Conservation (phyloP, 2,113 vertebrate species). For the Penelope pileata region DNA sequence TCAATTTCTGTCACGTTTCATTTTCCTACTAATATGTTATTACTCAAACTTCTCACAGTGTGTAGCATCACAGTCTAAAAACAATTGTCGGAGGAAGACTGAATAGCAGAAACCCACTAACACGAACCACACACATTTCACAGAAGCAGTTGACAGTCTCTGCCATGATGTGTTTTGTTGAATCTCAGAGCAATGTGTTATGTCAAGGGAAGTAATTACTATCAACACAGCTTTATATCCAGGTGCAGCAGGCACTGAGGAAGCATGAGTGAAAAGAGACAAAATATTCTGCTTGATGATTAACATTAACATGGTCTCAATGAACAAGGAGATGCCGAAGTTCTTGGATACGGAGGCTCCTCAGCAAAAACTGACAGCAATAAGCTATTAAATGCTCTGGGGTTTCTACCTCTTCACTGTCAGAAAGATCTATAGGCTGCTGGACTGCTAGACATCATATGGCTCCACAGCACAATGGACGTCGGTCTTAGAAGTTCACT, state of each 20-base stretch:
- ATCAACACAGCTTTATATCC: not conserved
- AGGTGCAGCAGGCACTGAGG: not conserved
- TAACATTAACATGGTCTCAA: not conserved
- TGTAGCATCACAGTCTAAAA: not conserved
- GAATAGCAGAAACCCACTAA: not conserved
- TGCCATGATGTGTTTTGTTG: not conserved
- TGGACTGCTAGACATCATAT: not conserved
- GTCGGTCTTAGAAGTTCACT: not conserved
- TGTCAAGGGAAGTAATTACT: not conserved
- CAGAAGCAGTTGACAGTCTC: not conserved
- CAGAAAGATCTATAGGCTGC: not conserved
- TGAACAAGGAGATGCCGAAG: not conserved
- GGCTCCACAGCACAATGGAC: not conserved
- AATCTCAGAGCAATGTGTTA: not conserved
- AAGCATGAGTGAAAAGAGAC: not conserved
- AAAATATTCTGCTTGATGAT: not conserved
- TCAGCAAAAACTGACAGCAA: not conserved
- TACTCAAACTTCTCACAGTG: not conserved
- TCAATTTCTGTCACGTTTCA: not conserved
- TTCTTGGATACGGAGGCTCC: not conserved
- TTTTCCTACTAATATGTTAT: not conserved
- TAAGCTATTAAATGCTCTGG: not conserved
- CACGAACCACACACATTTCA: not conserved
- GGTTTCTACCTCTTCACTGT: not conserved
- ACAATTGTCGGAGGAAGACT: not conserved